Conservation (phyloP, 2,113 vertebrate genomes). For the Xerus inauris region DNA sequence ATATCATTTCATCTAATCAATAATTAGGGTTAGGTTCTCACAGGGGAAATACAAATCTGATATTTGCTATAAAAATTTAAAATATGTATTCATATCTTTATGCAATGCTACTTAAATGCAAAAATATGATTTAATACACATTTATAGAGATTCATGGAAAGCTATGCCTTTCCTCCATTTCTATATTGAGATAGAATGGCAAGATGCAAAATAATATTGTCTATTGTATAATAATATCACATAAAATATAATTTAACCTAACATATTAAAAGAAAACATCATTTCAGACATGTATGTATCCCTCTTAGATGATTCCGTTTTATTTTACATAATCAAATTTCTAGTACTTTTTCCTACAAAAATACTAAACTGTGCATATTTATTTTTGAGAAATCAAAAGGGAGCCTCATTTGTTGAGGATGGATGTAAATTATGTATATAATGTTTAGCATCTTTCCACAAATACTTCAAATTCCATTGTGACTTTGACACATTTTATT, state of each 20-base stretch:
- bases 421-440: neutral
- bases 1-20: neutral
- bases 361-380: neutral
- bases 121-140: neutral
- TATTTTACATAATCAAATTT: neutral
- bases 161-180: neutral
- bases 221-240: neutral
- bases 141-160: neutral
- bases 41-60: neutral
- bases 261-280: slow-evolving; percentile 2
- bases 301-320: neutral
- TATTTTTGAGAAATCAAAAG: slow-evolving; percentile 22
- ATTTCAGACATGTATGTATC: neutral
- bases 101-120: neutral
- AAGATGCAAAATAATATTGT: neutral
- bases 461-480: neutral
- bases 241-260: neutral
- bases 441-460: neutral
- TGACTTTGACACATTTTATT: neutral
- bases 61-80: neutral
- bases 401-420: neutral
- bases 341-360: neutral
- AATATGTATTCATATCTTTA: neutral
- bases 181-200: neutral
- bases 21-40: slow-evolving; percentile 30